These are phyloP conservation scores for Ruditapes philippinarum DNA, from an alignment of 1,140 invertebrate genomes.

Conservation along the genomic window DNA sequence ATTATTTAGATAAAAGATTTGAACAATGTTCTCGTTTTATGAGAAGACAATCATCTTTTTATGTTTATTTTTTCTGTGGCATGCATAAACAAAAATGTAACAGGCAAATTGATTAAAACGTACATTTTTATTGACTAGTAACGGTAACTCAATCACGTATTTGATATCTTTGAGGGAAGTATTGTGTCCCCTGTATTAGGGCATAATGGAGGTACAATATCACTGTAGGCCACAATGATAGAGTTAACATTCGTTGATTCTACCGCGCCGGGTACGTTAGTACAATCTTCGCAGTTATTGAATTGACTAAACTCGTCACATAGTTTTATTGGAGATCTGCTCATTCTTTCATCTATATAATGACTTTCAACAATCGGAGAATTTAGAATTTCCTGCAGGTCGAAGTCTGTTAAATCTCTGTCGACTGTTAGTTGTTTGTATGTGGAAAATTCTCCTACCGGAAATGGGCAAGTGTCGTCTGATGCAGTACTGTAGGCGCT, in stretches of 20 bases:
- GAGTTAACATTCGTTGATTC: background rate
- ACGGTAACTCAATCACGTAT: background rate
- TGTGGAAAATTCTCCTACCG: constrained; percentile 34
- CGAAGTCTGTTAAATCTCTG: background rate
- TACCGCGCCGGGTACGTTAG: background rate
- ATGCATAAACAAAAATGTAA: too few relatives aligned
- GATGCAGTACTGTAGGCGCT: constrained; percentile 16
- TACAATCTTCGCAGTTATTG: too few relatives aligned
- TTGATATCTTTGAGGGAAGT: background rate
- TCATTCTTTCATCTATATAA: constrained; percentile 24
- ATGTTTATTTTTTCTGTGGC: too few relatives aligned
- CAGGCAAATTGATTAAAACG: too few relatives aligned
- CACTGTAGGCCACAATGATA: constrained; percentile 23
- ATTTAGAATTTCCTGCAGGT: constrained; percentile 13
- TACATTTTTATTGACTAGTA: too few relatives aligned
- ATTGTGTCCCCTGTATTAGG: constrained; percentile 51
- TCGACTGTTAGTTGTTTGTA: background rate
- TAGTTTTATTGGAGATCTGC: background rate
- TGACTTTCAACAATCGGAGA: constrained; percentile 33
- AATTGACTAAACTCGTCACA: background rate
- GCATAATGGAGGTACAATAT: constrained; percentile 31
- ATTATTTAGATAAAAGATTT: too few relatives aligned
- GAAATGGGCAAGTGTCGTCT: background rate
- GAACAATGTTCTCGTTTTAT: too few relatives aligned
- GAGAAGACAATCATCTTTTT: too few relatives aligned